A percentile compares a stretch with the other conserved stretches of the same genome.
Conservation (phyloP, 1,140 invertebrate genomes). For the Anastrepha obliqua region DNA sequence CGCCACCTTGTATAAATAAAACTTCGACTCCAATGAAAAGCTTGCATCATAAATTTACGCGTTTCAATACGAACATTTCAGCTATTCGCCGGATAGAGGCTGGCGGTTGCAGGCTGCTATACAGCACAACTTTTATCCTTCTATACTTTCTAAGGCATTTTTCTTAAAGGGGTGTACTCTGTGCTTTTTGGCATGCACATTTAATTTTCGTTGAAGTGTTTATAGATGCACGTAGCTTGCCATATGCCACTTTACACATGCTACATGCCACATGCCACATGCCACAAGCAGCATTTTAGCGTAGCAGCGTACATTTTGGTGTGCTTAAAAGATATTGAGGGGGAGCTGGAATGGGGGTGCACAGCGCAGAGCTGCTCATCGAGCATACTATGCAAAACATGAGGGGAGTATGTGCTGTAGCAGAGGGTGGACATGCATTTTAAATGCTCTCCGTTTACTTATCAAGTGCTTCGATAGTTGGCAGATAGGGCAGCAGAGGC, state of each 20-base stretch:
- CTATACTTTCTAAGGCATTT: background rate
- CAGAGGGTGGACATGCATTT: conserved; percentile 6
- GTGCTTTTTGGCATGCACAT: conserved; percentile 2
- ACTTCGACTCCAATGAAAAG: background rate
- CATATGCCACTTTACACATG: conserved; percentile 2
- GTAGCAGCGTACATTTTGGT: background rate
- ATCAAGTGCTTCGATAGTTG: conserved; percentile 41
- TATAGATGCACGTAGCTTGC: background rate
- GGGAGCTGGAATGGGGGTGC: background rate
- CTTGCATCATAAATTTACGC: background rate
- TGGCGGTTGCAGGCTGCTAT: background rate
- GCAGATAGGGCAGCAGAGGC: background rate
- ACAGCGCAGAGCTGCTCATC: background rate
- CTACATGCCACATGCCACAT: background rate
- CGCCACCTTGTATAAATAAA: too few species aligned
- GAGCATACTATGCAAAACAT: background rate
- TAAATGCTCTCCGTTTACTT: background rate
- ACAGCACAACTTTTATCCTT: background rate
- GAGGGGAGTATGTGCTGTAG: background rate
- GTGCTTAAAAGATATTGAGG: background rate
- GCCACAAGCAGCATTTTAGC: background rate
- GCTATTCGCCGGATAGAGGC: background rate
- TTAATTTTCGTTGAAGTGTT: conserved; percentile 32
- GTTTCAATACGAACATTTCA: background rate
- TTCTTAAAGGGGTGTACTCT: background rate